Conservation (phyloP, 2,797 vertebrate species). For the Notolabrus celidotus region DNA sequence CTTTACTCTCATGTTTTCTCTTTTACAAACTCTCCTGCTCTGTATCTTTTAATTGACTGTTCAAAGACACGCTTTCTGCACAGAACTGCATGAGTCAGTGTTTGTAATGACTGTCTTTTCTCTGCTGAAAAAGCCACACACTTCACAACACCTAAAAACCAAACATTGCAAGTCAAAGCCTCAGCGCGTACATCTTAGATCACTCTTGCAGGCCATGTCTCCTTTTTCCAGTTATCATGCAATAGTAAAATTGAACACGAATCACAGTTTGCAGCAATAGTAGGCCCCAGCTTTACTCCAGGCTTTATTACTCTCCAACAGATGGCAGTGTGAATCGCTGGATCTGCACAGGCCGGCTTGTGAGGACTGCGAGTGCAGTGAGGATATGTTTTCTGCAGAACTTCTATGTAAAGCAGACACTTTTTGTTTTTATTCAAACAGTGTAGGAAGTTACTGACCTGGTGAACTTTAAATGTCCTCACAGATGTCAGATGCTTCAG, state of each 20-base stretch:
- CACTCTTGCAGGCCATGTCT: constrained; percentile 46
- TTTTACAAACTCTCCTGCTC: constrained; percentile 22
- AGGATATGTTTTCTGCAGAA: neutral
- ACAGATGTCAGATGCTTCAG: neutral
- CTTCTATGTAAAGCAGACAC: neutral
- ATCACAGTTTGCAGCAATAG: constrained; percentile 48
- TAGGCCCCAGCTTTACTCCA: constrained; percentile 32
- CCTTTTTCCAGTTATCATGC: constrained; percentile 55
- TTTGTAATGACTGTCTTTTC: constrained; percentile 24
- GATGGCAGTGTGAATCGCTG: constrained; percentile 79
- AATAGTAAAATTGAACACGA: constrained; percentile 42
- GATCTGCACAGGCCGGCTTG: constrained; percentile 38
- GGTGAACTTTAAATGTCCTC: neutral
- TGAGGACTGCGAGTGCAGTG: constrained; percentile 17
- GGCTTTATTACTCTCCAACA: constrained; percentile 74
- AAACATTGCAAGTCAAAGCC: constrained; percentile 41
- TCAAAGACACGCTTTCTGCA: constrained; percentile 21
- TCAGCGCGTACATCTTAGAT: constrained; percentile 36
- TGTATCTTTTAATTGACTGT: constrained; percentile 2
- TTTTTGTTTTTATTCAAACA: neutral
- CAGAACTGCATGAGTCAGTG: constrained; percentile 4
- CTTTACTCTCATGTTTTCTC: constrained; percentile 20
- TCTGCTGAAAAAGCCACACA: constrained; percentile 27
- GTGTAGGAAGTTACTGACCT: constrained; percentile 1
- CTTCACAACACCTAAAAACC: constrained; percentile 49